Percentiles rank a stretch among this genome's conserved stretches.
Conservation (phyloP, 2,113 vertebrate species). For the Tautogolabrus adspersus region DNA sequence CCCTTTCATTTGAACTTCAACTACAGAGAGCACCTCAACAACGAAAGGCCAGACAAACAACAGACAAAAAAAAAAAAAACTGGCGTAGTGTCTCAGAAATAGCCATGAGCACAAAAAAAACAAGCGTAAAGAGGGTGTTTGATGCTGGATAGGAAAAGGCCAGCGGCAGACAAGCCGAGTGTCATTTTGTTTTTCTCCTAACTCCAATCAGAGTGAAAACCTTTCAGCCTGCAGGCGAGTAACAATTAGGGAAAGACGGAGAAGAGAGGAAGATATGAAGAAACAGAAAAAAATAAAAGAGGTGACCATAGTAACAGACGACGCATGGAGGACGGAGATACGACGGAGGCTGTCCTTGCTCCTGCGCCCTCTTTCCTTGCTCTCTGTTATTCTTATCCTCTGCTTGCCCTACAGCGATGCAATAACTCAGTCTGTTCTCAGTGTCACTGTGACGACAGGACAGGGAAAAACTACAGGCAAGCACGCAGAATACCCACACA, state of each 20-base stretch:
- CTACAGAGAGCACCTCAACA: background rate
- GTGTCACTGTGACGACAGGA: slow-evolving; percentile 42
- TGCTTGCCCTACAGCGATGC: slow-evolving; percentile 50
- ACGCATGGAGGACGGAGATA: slow-evolving; percentile 34
- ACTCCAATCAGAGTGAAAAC: slow-evolving; percentile 28
- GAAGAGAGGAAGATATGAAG: background rate
- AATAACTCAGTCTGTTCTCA: slow-evolving; percentile 60
- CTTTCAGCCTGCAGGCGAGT: slow-evolving; percentile 39
- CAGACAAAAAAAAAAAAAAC: slow-evolving; percentile 2
- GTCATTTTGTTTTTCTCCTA: slow-evolving; percentile 49
- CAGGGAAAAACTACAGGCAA: background rate
- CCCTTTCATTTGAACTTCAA: slow-evolving; percentile 15
- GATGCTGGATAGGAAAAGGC: slow-evolving; percentile 42
- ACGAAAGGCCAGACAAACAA: slow-evolving; percentile 32
- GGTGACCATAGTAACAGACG: slow-evolving; percentile 56
- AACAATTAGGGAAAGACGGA: slow-evolving; percentile 21
- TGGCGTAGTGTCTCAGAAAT: slow-evolving; percentile 22
- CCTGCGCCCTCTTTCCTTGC: slow-evolving; percentile 21
- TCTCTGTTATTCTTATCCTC: slow-evolving; percentile 56
- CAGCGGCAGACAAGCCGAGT: background rate
- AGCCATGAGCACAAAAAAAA: slow-evolving; percentile 37
- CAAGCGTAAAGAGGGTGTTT: slow-evolving; percentile 15
- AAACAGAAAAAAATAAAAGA: slow-evolving; percentile 7
- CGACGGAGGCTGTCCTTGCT: slow-evolving; percentile 46
- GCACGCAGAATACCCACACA: slow-evolving; percentile 13